Percentiles rank a stretch among this genome's conserved stretches.
Conservation (phyloP, 2,797 vertebrate species). For the Melanotaenia trifasciata region DNA sequence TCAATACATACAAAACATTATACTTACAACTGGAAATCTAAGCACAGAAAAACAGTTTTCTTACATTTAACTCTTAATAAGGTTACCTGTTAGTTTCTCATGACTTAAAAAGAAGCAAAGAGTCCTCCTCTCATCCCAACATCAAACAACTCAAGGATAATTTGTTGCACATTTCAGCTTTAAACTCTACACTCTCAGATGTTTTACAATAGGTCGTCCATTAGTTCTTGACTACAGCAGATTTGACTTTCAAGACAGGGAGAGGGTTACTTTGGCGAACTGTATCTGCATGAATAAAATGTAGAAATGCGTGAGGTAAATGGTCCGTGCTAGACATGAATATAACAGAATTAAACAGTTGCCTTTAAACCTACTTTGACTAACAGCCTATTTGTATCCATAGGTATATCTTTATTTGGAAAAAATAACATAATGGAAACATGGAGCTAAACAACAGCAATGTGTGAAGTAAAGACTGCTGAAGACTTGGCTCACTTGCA, state of each 20-base stretch:
- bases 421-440: conserved; percentile 34
- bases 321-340: not conserved
- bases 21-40: not conserved
- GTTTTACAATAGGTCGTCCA: conserved; percentile 6
- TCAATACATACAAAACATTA: not conserved
- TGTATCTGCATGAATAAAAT: conserved; percentile 16
- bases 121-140: not conserved
- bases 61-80: not conserved
- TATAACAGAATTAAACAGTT: not conserved
- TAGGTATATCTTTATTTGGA: conserved; percentile 51
- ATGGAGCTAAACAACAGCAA: conserved; percentile 38
- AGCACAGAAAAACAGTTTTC: not conserved
- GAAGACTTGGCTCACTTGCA: conserved; percentile 22
- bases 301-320: not conserved
- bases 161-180: conserved; percentile 19
- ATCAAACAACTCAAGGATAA: conserved; percentile 29
- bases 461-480: conserved; percentile 8
- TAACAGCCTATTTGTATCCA: not conserved
- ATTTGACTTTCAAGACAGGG: not conserved
- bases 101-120: not conserved
- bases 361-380: not conserved
- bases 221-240: not conserved
- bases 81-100: not conserved
- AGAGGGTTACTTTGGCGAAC: no score
- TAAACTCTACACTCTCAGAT: conserved; percentile 16